Percentiles rank a stretch among this genome's conserved stretches.
Evolutionary conservation across 2,888 invertebrate species (phyloP).

Genomic region (Hymenopus coronatus): DNA sequence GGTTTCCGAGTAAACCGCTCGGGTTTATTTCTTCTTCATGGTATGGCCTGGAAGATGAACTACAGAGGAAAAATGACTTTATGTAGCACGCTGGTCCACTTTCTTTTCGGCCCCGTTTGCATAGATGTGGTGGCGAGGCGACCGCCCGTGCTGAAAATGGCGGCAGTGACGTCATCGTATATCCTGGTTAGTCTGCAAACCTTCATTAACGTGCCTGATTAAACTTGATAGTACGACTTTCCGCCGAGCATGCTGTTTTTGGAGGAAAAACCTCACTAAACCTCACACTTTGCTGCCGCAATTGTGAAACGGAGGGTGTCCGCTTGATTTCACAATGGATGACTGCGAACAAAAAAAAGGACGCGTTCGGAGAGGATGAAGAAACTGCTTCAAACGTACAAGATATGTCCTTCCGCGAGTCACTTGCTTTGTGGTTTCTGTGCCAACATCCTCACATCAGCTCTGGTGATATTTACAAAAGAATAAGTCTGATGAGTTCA

Average conservation of each 20-base stretch:
- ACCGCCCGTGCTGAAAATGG: background rate
- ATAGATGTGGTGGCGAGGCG: constrained; percentile 2
- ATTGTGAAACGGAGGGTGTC: background rate
- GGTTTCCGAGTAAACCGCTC: no score
- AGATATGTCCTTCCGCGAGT: no score
- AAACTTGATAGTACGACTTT: constrained; percentile 34
- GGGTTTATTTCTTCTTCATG: no score
- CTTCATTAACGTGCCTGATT: constrained; percentile 42
- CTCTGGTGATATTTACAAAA: no score
- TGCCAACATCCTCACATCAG: no score
- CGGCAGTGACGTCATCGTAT: constrained; percentile 20
- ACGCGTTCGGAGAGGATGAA: background rate
- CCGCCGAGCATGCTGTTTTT: background rate
- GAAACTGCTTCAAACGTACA: background rate
- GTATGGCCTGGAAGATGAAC: background rate
- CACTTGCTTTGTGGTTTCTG: no score
- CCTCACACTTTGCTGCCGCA: background rate
- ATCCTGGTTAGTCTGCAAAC: constrained; percentile 32
- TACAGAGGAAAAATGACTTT: constrained; percentile 14
- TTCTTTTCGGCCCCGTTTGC: background rate
- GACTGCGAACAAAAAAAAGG: background rate
- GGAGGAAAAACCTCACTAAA: constrained; percentile 3
- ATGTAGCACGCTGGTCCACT: background rate
- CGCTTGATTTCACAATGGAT: background rate
- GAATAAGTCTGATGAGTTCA: no score